Base-by-base conservation (phyloP, 1,140 invertebrate species). In the Harlomillsia oculata region DNA sequence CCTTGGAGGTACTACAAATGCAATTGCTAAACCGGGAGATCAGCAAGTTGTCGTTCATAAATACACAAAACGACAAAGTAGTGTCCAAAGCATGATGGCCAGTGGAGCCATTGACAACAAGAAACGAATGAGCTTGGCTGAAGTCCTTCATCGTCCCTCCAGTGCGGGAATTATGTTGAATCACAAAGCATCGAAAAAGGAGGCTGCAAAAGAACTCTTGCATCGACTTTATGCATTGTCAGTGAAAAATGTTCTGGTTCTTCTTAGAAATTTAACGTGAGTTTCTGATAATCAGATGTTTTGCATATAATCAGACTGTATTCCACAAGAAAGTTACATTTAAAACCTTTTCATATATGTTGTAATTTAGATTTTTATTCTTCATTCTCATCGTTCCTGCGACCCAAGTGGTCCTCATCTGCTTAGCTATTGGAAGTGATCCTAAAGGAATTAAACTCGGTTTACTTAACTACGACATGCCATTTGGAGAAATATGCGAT, bases 321-420 rank as follows among this genome's bases (percentile, higher is more conserved):
- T n/a, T n/a, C n/a, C n/a, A n/a, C n/a, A n/a, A n/a, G n/a, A n/a
- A n/a, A n/a, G n/a, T 36, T 20, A 20, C n/a, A 51, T 20, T 14
- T 16, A 9, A 23, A 14, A 25, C 36, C 37, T 60, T 62, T 49
- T 40, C 63, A 54, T 59, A 73, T 75, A 25, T n/a, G n/a, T n/a
- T n/a, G n/a, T n/a, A n/a, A n/a, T n/a, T n/a, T 67, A 87, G 85
- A 39, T 82, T 91, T n/a, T 87, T 92, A 80, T 72, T 87, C 57
- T 95, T 96, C 73, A 89, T 95, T 67, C 89, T 95, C 67, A 82
- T 85, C 14, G 72, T 96, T 64, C 92, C 92, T 30, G 85, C 55
- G 5, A 30, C 40, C 1, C 34, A 41, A 25, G 48, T 57, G 3
- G 37, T 39, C 9, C 18, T 51, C n/a, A 48, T 57, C 20, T 45